Base-by-base conservation (phyloP, 2,888 invertebrate genomes). In the Leptinotarsa peninsularis region DNA sequence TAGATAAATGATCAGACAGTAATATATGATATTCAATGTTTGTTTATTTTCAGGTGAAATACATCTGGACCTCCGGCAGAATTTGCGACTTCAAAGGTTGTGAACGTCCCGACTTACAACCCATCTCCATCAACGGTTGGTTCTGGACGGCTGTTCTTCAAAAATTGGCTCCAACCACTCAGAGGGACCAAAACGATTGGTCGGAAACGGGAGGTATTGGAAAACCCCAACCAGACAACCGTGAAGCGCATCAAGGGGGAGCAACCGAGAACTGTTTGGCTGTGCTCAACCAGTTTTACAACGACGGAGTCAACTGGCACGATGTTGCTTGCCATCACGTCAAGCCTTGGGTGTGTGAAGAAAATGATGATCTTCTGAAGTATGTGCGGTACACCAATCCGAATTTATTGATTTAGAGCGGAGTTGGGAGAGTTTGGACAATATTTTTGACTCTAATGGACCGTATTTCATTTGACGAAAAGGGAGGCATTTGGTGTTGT, bases 31-130 rank as follows among this genome's bases (percentile, higher is more conserved):
- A 67, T 50, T 67, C n/a, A 67, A 21, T 4, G 14, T n/a, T 72
- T 21, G 17, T 49, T 67, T 71, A 74, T 49, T 76, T 79, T 43
- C 88, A 95, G 92, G 93, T 95, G 50, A 95, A 95, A 89, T 96
- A 96, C 89, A 96, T 96, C 86, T 96, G 96, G 96, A 96, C 96
- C 33, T 95, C 95, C 71, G 96, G 96, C 75, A 94, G 96, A 79
- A 90, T 95, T 69, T 96, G 96, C 85, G 96, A 96, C 89, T 96
- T 96, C 90, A 94, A 95, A 88, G 96, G 96, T 77, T 96, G 96
- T 86, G 95, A 95, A 85, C 92, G 96, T 73, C 92, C 94, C 49
- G 96, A 96, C 87, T 90, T 96, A 81, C 93, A 95, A 82, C 96
- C 96, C 52, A 91, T 93, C 79, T 91, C 92, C 73, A 88, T 96